Evolutionary conservation across 1,140 invertebrate species (phyloP).

Genomic region (Colletes latitarsis): DNA sequence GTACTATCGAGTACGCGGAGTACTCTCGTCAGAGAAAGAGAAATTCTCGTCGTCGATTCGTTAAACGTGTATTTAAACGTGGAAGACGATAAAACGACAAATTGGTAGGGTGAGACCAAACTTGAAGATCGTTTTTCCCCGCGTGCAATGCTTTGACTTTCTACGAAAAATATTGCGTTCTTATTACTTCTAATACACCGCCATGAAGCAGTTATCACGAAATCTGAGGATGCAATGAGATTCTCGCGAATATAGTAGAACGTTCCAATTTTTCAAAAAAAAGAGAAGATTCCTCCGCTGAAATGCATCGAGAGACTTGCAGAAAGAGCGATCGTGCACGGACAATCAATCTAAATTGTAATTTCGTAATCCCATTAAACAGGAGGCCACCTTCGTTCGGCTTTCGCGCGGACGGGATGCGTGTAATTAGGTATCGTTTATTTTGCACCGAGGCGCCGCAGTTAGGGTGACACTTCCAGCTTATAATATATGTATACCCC

Average conservation of each 20-base stretch:
- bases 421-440: slow-evolving; percentile 80
- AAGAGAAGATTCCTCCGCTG: neutral
- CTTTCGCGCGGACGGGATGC: slow-evolving; percentile 69
- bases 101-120: neutral
- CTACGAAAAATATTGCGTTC: no score
- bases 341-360: slow-evolving; percentile 74
- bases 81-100: no score
- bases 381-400: slow-evolving; percentile 55
- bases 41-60: no score
- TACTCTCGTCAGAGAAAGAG: no score
- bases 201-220: no score
- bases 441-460: slow-evolving; percentile 71
- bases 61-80: no score
- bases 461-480: slow-evolving; percentile 55
- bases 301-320: neutral
- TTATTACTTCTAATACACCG: no score
- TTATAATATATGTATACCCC: slow-evolving; percentile 11
- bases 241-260: no score
- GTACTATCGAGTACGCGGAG: no score
- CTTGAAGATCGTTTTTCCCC: neutral
- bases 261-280: no score
- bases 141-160: no score
- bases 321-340: neutral
- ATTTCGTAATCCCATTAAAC: slow-evolving; percentile 73
- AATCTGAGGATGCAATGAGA: no score